Percentiles rank a stretch among this genome's conserved stretches.
These are phyloP conservation scores for Tricholaema leucomelas DNA, from an alignment of 2,113 vertebrate species.

Conservation along the genomic window DNA sequence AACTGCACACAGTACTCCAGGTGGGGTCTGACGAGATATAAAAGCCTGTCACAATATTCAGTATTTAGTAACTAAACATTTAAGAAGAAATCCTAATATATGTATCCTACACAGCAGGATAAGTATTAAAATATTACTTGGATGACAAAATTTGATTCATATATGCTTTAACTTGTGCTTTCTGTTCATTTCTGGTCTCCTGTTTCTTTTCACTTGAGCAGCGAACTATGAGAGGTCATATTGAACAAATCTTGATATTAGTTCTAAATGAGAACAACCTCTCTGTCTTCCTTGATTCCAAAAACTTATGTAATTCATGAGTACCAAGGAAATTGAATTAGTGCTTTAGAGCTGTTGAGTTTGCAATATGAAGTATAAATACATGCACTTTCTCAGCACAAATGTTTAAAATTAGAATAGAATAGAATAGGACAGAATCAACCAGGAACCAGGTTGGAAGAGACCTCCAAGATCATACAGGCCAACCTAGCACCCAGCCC, in stretches of 20 bases:
- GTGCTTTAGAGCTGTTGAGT: not conserved
- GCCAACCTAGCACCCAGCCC: too few relatives aligned
- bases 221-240: not conserved
- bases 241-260: not conserved
- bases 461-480: too few relatives aligned
- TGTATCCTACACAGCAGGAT: not conserved
- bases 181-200: not conserved
- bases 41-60: not conserved
- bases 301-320: not conserved
- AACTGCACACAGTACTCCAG: too few relatives aligned
- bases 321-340: not conserved
- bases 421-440: too few relatives aligned
- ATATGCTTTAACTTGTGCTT: not conserved
- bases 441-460: too few relatives aligned
- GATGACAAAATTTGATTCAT: not conserved
- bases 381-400: not conserved
- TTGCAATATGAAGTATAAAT: not conserved
- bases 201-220: not conserved
- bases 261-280: not conserved
- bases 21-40: too few relatives aligned
- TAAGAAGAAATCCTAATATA: not conserved
- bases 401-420: not conserved
- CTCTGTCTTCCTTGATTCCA: not conserved
- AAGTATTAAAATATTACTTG: not conserved
- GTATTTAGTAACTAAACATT: not conserved